These are phyloP conservation scores for Rhopalosiphum nymphaeae DNA, from an alignment of 2,888 invertebrate species.

Conservation along the genomic window DNA sequence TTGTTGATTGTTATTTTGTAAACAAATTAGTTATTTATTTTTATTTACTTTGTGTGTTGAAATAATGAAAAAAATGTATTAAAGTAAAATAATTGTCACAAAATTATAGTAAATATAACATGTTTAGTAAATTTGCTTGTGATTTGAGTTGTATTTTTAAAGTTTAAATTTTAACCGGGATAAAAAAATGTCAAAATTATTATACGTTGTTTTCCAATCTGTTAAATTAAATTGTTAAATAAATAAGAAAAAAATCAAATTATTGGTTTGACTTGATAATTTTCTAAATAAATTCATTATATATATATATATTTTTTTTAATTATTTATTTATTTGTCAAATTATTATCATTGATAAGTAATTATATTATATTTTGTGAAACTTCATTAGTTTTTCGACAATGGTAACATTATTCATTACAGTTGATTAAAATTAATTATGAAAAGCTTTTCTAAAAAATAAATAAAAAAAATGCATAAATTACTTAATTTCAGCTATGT, in stretches of 20 bases:
- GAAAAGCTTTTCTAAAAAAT: background rate
- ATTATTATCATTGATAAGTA: background rate
- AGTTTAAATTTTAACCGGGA: background rate
- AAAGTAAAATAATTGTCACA: background rate
- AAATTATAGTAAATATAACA: background rate
- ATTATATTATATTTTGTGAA: background rate
- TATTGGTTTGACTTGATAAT: background rate
- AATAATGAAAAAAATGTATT: background rate
- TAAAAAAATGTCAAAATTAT: background rate
- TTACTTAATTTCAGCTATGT: background rate
- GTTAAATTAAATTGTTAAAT: background rate
- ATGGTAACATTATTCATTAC: background rate
- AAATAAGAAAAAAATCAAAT: background rate
- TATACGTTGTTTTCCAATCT: background rate
- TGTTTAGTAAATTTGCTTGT: background rate
- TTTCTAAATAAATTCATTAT: background rate
- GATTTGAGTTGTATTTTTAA: background rate
- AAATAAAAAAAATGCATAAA: conserved; percentile 7
- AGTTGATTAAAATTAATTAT: conserved; percentile 47
- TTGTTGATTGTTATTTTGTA: background rate
- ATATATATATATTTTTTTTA: background rate
- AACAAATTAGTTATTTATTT: background rate
- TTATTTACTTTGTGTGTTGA: background rate
- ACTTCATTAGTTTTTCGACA: background rate
- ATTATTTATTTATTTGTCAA: background rate